Evolutionary conservation across 2,888 invertebrate species (phyloP).

Genomic region (Elaeidobius kamerunicus): DNA sequence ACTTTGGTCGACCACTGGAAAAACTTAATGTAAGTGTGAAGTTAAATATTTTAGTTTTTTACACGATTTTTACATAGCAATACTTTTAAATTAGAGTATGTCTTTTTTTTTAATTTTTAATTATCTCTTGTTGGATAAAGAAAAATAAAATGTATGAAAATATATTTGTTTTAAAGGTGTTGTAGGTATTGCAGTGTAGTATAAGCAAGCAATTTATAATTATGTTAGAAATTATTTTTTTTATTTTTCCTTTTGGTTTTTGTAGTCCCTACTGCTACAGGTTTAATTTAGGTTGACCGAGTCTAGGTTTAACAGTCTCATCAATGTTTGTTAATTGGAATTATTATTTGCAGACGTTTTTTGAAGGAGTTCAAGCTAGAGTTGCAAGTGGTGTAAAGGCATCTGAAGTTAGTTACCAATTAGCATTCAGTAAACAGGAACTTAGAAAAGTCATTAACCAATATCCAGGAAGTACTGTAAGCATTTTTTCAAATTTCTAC

Average conservation of each 20-base stretch:
- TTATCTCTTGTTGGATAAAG: no score
- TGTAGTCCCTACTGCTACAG: no score
- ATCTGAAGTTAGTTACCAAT: constrained; percentile 96
- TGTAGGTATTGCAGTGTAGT: neutral
- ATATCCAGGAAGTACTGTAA: constrained; percentile 74
- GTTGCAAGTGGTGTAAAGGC: constrained; percentile 93
- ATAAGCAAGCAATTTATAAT: neutral
- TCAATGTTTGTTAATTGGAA: constrained; percentile 10
- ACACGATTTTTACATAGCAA: no score
- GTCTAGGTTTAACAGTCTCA: neutral
- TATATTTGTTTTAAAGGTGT: neutral
- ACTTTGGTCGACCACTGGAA: constrained; percentile 91
- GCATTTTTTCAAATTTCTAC: no score
- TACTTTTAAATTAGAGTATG: no score
- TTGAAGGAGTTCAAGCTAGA: constrained; percentile 93
- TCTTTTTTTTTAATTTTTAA: no score
- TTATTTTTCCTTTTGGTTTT: no score
- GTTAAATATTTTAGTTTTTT: no score
- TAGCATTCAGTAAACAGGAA: constrained; percentile 96
- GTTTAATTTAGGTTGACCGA: no score
- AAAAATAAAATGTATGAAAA: no score
- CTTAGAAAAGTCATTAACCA: constrained; percentile 90
- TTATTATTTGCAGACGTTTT: constrained; percentile 74
- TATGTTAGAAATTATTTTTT: neutral
- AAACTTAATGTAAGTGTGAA: constrained; percentile 84